Evolutionary conservation across 2,888 invertebrate species (phyloP), one percentile per base, ranked within the genome.

Genomic region (Clivina fossor): DNA sequence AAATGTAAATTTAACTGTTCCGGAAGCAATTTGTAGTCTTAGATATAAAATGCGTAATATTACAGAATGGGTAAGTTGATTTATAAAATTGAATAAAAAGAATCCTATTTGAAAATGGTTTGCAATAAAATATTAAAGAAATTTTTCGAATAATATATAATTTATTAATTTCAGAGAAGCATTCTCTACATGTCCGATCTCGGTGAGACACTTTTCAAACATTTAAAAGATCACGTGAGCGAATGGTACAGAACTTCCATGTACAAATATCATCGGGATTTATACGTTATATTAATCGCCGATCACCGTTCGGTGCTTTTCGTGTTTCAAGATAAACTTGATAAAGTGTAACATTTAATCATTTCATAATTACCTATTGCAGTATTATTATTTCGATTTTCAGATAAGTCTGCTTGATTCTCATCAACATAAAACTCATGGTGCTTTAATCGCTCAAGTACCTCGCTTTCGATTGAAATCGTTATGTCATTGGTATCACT

Each of bases 391-490:
- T 41, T 43, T 50, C 13, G 19, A 15, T 32, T 70, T 69, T 49
- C 57, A 79, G 78, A 72, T 78, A 20, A 76, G 73, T 16, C 63
- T 80, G 16, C 71, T 79, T 28, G 80, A 80, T 66, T 77, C 79
- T 0, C 79, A 80, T 62, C 74, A 68, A 59, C 74, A 76, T 60
- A 59, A 65, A 28, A 68, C 68, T 37, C 73, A 74, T 60, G 80
- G 80, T 47, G 74, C 79, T 41, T 73, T 78, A 13, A 68, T 79
- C 47, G 78, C 78, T 11, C 73, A 77, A 63, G 75, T 75, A 59
- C 65, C 65, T 37, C 54, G 64, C 22, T 64, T 69, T 11, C 69
- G 69, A 58, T 63, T 79, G 57, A 71, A 73, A 60, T 63, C 67
- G 24, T 65, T 79, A 16, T 79, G 79, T 63, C 64, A 73, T 26